Evolutionary conservation across 2,113 vertebrate genomes (phyloP), one percentile per base, ranked within the genome.

Genomic region (Ibidorhyncha struthersii): DNA sequence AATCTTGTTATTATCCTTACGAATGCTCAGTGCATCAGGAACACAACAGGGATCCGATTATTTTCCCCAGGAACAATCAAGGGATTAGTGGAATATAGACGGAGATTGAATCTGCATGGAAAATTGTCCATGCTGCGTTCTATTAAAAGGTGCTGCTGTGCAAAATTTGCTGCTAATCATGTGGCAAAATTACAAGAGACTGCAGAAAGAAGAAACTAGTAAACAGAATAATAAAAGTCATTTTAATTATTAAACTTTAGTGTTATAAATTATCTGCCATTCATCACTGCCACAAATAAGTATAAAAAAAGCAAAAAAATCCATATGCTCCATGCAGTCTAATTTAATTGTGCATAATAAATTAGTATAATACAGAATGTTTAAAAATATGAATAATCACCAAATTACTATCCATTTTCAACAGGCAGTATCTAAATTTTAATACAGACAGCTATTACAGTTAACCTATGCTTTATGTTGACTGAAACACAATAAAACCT

Each of bases 1-100:
- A 78, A 78, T 82, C 95, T 97, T 91, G 89, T 97, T 97, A 97
- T 98, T 96, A 97, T 96, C 96, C 96, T 97, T 98, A 97, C 74
- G 96, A 98, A 98, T 96, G 96, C 95, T 97, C 72, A 61, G 66
- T 97, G 85, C 81, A 96, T 97, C 95, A 91, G 95, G 95, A 97
- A 86, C 95, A 82, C 98, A 91, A 96, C 94, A 95, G 97, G 97
- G 76, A 97, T 98, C 93, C 7, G 93, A 95, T 95, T 86, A 76
- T 98, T 97, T 89, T 97, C 97, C 97, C 96, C 93, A 89, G 87
- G 95, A 97, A 98, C 97, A 98, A 99, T 99, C 98, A 98, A 97
- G 98, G 98, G 98, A 99, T 99, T 99, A 98, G 97, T 94, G 96
- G 97, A 98, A 98, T 98, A 97, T 97, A 98, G 98, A 95, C n/a